These are phyloP conservation scores for Apamea crenata DNA, from an alignment of 2,888 invertebrate genomes.

Conservation along the genomic window DNA sequence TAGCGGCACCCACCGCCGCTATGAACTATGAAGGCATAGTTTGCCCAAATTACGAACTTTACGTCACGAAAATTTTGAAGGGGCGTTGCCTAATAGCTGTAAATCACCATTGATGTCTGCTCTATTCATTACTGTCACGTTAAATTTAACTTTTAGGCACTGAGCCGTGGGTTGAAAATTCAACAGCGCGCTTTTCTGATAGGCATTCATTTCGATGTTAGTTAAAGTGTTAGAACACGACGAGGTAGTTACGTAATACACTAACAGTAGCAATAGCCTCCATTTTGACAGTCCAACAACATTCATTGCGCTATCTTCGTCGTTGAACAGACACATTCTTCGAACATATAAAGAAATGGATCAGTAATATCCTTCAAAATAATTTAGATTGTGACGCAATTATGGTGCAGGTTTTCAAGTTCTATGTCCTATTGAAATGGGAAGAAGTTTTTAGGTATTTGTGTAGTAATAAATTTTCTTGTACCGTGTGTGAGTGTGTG, in stretches of 20 bases:
- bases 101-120: background rate
- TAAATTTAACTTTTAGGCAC: background rate
- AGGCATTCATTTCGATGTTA: background rate
- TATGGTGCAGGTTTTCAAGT: background rate
- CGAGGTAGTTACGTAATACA: background rate
- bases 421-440: background rate
- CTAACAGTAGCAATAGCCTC: no score
- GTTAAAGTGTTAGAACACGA: background rate
- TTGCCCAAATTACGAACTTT: background rate
- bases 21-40: background rate
- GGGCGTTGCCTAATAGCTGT: background rate
- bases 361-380: background rate
- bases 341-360: no score
- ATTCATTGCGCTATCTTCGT: no score
- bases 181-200: background rate
- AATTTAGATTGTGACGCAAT: background rate
- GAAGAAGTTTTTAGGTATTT: background rate
- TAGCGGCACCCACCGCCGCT: background rate
- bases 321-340: no score
- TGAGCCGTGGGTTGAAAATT: background rate
- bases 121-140: background rate
- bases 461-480: background rate
- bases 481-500: no score
- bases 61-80: background rate
- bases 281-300: no score